Conservation (phyloP, 37 sponge, comb jelly and placozoan genomes). For the Agelas oroides region DNA sequence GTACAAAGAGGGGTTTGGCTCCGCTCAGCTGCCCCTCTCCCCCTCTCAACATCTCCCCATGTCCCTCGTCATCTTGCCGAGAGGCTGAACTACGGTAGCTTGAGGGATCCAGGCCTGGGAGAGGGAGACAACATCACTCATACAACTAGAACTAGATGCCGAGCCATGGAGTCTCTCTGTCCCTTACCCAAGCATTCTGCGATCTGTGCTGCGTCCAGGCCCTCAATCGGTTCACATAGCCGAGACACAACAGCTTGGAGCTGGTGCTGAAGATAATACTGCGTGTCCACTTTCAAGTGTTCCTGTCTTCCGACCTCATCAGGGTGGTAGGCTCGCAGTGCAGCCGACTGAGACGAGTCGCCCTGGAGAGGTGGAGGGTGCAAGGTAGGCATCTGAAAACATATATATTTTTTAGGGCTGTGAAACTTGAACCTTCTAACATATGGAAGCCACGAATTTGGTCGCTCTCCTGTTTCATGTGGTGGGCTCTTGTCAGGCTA, state of each 20-base stretch:
- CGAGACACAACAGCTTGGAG: slow-evolving; percentile 93
- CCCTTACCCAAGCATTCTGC: slow-evolving; percentile 82
- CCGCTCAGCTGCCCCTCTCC: background rate
- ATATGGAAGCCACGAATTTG: too few relatives aligned
- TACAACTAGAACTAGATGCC: too few relatives aligned
- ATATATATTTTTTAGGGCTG: too few relatives aligned
- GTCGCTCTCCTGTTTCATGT: too few relatives aligned
- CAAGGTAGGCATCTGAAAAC: too few relatives aligned
- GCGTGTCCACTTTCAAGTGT: slow-evolving; percentile 61
- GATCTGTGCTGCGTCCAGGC: slow-evolving; percentile 83
- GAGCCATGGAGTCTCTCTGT: too few relatives aligned
- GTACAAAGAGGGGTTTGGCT: background rate
- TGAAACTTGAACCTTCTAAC: too few relatives aligned
- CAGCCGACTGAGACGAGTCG: slow-evolving; percentile 37
- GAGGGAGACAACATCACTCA: background rate
- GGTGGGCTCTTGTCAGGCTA: too few relatives aligned
- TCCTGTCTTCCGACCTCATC: slow-evolving; percentile 64
- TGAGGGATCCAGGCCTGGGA: slow-evolving; percentile 59
- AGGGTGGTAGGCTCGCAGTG: slow-evolving; percentile 91
- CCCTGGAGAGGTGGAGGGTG: slow-evolving; percentile 13
- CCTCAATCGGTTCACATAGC: slow-evolving; percentile 91
- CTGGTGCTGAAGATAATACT: slow-evolving; percentile 87
- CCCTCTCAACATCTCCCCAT: slow-evolving; percentile 3
- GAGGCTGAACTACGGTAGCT: slow-evolving; percentile 13
- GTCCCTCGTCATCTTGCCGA: background rate